Evolutionary conservation across 2,888 invertebrate genomes (phyloP).

Genomic region (Nomada lathburiana): DNA sequence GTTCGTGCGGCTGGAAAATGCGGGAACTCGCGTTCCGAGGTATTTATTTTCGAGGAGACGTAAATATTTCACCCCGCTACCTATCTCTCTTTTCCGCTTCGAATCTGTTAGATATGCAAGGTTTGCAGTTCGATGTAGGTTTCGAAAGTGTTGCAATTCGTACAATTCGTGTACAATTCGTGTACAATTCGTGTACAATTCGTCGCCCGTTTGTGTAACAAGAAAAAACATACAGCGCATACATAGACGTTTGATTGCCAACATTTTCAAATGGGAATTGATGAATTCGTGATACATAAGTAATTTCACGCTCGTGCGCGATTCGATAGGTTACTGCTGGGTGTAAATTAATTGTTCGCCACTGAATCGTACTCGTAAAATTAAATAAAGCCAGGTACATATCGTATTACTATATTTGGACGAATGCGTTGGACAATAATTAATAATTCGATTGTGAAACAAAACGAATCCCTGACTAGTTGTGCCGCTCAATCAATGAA

Average conservation of each 20-base stretch:
- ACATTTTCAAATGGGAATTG: no score
- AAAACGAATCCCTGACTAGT: not conserved
- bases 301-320: no score
- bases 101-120: conserved; percentile 11
- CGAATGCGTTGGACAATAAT: not conserved
- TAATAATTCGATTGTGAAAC: not conserved
- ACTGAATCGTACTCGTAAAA: no score
- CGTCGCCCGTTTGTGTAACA: not conserved
- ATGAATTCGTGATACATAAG: no score
- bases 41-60: conserved; percentile 52
- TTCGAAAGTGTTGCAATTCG: not conserved
- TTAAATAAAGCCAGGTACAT: no score
- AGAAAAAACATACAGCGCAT: not conserved
- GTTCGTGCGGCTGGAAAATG: conserved; percentile 17
- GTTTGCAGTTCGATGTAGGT: conserved; percentile 14
- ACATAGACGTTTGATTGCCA: no score
- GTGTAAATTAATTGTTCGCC: no score
- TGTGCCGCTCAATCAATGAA: not conserved
- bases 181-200: not conserved
- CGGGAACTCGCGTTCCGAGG: conserved; percentile 43
- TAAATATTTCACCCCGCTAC: conserved; percentile 33
- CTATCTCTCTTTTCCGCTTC: not conserved
- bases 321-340: no score
- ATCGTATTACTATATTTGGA: no score
- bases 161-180: not conserved